Percentiles rank a stretch among this genome's conserved stretches.
Evolutionary conservation across 1,140 invertebrate species (phyloP).

Genomic region (Cardiocondyla obscurior): DNA sequence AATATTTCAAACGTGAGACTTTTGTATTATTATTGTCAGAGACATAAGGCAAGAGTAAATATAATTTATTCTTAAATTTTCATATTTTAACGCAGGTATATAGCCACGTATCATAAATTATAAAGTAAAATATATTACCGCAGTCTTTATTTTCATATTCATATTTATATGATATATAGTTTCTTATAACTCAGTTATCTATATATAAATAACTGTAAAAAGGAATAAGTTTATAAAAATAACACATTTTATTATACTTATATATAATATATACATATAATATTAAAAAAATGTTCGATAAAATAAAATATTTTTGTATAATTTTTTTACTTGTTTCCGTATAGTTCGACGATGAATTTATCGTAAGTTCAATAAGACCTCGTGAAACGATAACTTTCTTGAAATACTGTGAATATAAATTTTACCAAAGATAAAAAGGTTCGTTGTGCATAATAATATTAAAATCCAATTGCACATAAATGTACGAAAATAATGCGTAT

Average conservation of each 20-base stretch:
- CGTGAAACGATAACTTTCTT: not conserved
- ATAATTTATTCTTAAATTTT: not conserved
- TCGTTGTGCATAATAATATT: not conserved
- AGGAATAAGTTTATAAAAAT: too few species aligned
- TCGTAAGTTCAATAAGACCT: not conserved
- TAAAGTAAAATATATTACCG: not conserved
- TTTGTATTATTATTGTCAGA: not conserved
- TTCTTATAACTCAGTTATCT: not conserved
- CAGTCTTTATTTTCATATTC: not conserved
- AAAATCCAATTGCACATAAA: not conserved
- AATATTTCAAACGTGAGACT: not conserved
- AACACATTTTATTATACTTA: too few species aligned
- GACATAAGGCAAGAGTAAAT: not conserved
- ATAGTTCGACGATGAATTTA: not conserved
- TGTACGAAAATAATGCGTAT: not conserved
- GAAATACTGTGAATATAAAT: not conserved
- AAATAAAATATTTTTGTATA: not conserved
- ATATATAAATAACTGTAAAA: not conserved
- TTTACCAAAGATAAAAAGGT: not conserved
- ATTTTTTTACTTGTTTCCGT: not conserved
- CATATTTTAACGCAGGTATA: too few species aligned
- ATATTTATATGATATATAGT: not conserved
- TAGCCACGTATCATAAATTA: not conserved
- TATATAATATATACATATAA: too few species aligned
- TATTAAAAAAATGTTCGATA: not conserved